Percentiles rank a stretch among this genome's conserved stretches.
phyloP scores from a whole-genome alignment of 92 coral and sea anemone genomes.

The Micromussa lordhowensis region DNA sequence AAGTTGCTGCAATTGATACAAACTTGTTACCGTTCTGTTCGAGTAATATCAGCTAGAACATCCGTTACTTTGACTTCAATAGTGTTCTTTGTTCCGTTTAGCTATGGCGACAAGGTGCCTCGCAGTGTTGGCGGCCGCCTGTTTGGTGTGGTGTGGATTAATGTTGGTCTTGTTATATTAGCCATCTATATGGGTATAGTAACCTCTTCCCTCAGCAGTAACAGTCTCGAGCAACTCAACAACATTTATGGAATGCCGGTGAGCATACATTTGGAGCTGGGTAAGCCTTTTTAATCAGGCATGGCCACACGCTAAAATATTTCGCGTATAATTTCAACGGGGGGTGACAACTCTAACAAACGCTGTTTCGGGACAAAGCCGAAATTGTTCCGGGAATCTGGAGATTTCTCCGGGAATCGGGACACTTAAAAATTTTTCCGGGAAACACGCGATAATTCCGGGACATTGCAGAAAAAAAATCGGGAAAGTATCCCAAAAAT shows the following conservation, averaged over 20 bases:
- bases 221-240: conserved; percentile 71
- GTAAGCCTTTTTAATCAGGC: background rate
- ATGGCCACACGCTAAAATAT: too few species aligned
- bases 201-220: conserved; percentile 88
- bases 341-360: too few species aligned
- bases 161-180: conserved; percentile 91
- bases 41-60: rapidly evolving
- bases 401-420: too few species aligned
- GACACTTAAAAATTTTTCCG: too few species aligned
- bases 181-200: conserved; percentile 99
- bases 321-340: too few species aligned
- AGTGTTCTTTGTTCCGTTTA: conserved; percentile 9
- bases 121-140: conserved; percentile 84
- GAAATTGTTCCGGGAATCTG: too few species aligned
- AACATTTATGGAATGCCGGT: conserved; percentile 93
- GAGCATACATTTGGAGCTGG: background rate
- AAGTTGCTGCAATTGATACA: background rate
- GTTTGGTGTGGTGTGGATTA: conserved; percentile 96
- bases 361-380: too few species aligned
- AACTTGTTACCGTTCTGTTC: background rate
- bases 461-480: too few species aligned
- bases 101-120: conserved; percentile 97
- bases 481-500: too few species aligned
- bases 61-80: too few species aligned
- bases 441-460: too few species aligned